A percentile compares a stretch with the other conserved stretches of the same genome.
Conservation (phyloP, 2,113 vertebrate genomes). For the Mesoclemmys tuberculata region DNA sequence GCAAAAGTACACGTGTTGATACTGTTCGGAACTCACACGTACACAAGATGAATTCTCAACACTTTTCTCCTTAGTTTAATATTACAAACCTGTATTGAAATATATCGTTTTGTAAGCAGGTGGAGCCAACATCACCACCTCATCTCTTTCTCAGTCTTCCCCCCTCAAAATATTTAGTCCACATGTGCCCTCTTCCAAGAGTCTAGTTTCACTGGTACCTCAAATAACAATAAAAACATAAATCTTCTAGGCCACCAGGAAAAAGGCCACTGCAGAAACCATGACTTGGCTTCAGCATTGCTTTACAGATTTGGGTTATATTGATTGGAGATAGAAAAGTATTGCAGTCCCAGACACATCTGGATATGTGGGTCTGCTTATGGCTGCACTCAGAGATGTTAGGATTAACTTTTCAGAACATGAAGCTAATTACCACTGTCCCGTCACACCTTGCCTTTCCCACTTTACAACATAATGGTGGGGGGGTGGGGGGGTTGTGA, state of each 20-base stretch:
- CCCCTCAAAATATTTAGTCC: not conserved
- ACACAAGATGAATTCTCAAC: not conserved
- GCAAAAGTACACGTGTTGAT: not conserved
- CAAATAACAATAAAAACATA: not conserved
- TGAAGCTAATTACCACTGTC: not conserved
- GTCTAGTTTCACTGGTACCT: not conserved
- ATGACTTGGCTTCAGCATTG: not conserved
- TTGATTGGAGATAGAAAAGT: not conserved
- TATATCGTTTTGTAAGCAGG: not conserved
- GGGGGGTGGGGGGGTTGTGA: fast-evolving
- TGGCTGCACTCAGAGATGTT: not conserved
- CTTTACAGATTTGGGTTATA: not conserved
- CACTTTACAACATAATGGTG: not conserved
- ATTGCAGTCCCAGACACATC: not conserved
- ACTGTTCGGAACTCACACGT: not conserved
- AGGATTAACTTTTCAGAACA: not conserved
- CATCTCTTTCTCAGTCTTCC: not conserved
- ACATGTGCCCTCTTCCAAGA: not conserved
- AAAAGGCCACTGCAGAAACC: fast-evolving
- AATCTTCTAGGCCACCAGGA: not conserved
- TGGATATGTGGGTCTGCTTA: not conserved
- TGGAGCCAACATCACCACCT: not conserved
- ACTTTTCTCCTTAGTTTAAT: not conserved
- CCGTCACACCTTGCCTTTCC: not conserved
- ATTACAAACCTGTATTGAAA: not conserved